These are phyloP conservation scores for Orthosia incerta DNA, from an alignment of 2,888 invertebrate genomes.

Conservation along the genomic window DNA sequence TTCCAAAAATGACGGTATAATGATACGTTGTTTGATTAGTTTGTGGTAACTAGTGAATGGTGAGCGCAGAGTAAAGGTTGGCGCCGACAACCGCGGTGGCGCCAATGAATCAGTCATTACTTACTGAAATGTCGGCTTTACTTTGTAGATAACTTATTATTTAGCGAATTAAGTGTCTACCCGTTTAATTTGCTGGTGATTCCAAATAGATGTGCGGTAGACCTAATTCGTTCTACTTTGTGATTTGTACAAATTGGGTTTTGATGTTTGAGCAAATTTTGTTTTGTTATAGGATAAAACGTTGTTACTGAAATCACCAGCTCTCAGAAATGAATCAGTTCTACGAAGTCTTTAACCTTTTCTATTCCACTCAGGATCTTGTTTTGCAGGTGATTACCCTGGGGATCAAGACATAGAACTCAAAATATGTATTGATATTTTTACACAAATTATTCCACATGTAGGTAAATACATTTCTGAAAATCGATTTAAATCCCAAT, in stretches of 20 bases:
- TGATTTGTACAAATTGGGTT: conserved; percentile 55
- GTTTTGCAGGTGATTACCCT: no score
- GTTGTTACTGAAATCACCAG: conserved; percentile 1
- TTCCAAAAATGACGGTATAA: conserved; percentile 86
- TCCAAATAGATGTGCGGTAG: conserved; percentile 47
- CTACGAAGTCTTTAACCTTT: conserved; percentile 10
- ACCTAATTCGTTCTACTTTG: conserved; percentile 56
- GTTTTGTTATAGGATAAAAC: conserved; percentile 20
- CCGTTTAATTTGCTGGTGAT: conserved; percentile 56
- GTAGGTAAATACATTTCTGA: no score
- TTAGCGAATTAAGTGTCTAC: conserved; percentile 64
- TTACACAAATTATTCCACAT: no score
- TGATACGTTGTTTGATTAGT: conserved; percentile 88
- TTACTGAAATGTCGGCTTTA: conserved; percentile 70
- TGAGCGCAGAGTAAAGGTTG: conserved; percentile 69
- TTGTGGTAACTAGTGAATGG: conserved; percentile 80
- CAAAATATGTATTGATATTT: no score
- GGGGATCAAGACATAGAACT: no score
- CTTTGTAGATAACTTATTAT: conserved; percentile 66
- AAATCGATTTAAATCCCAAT: not conserved
- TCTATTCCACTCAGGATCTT: not conserved
- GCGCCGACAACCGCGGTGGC: conserved; percentile 80
- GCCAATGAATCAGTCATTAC: conserved; percentile 85
- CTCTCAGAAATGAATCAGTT: conserved; percentile 44
- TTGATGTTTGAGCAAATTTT: conserved; percentile 26